Evolutionary conservation across 1,140 invertebrate species (phyloP).

Genomic region (Cephus cinctus): DNA sequence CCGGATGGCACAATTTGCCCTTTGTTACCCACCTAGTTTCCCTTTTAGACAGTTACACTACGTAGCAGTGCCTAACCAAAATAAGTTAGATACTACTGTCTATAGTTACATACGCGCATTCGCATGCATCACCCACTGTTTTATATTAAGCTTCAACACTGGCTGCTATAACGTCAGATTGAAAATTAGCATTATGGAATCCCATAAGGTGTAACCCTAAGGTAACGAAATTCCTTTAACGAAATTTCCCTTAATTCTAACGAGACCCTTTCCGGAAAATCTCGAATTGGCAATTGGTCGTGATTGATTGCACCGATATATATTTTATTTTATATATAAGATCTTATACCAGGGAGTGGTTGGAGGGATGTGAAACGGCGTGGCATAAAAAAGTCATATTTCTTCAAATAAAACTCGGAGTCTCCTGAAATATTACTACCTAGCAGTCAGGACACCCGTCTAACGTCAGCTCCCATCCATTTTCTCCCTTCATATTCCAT

Average conservation of each 20-base stretch:
- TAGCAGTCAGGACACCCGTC: background rate
- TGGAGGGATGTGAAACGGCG: background rate
- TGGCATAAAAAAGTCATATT: background rate
- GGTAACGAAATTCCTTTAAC: no score
- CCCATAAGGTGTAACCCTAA: no score
- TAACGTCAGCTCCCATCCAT: background rate
- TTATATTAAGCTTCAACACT: no score
- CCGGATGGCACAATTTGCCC: no score
- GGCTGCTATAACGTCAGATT: no score
- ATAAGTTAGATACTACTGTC: no score
- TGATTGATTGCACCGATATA: constrained; percentile 4
- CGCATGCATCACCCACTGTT: no score
- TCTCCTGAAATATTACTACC: background rate
- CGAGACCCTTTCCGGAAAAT: background rate
- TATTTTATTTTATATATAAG: constrained; percentile 4
- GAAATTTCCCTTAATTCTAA: constrained; percentile 4
- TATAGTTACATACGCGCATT: no score
- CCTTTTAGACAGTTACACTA: background rate
- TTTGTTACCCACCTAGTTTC: background rate
- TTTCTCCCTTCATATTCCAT: background rate
- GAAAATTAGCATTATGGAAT: no score
- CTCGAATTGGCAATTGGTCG: constrained; percentile 9
- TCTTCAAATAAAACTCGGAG: background rate
- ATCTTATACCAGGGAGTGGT: no score
- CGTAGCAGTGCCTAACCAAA: no score